Base-by-base conservation (phyloP, 1,140 invertebrate species). In the Drosophila parabipectinata region DNA sequence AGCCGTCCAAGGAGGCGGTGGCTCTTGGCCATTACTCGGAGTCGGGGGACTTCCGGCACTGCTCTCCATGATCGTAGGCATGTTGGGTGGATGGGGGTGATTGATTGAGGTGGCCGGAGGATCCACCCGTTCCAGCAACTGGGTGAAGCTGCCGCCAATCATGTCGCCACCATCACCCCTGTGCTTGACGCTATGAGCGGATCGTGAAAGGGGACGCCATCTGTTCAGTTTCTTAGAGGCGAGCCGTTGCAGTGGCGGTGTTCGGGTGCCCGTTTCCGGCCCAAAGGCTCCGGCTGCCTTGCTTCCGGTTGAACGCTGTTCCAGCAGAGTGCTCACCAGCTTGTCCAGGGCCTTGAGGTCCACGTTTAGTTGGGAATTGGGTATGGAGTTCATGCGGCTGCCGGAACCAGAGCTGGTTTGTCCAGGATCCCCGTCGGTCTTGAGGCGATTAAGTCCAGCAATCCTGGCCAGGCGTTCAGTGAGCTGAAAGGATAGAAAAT, bases 21-120 rank as follows among this genome's bases (percentile, higher is more conserved):
- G 64, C 26, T 63, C 71, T 15, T 85, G 81, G 14, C 60, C 37
- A 39, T 88, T 88, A 32, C 83, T 88, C 1, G 63, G 39, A 4
- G 52, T 44, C 1, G 66, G 48, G 1, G 66, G 48, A 18, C 55
- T 79, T 15, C 64, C 81, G 1, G 69, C 71, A 15, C 72, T 87
- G 58, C 83, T 81, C 62, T 91, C 90, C 90, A 91, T 90, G 26
- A 91, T 91, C 5, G 90, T 91, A 1, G 90, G 90, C 90, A 91
- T 91, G n/a, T 82, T 76, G 45, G 66, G 71, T n/a, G 50, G n/a
- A 44, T 72, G 81, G 26, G 26, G 5, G 30, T 74, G 82, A 1
- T 53, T 26, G 32, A 55, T 6, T 8, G 44, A 45, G 1, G 63
- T 24, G 0, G 74, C n/a, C 15, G 73, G 77, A 12, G 67, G 39